phyloP scores from a whole-genome alignment of 92 coral and sea anemone genomes.

The Epizoanthus stellaris region DNA sequence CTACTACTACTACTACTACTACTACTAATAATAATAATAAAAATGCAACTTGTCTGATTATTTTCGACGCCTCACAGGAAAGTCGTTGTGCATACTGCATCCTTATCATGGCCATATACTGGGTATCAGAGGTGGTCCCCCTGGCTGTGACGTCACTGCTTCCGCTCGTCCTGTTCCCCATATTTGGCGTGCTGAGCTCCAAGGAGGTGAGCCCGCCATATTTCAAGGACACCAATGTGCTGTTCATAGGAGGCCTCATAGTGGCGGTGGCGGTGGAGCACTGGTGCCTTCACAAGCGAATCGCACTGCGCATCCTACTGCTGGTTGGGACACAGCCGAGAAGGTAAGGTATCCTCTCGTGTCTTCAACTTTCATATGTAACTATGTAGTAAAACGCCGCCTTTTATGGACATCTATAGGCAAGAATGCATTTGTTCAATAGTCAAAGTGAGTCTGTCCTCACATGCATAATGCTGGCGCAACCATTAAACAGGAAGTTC shows the following conservation, averaged over 20 bases:
- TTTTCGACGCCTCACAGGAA: slow-evolving; percentile 59
- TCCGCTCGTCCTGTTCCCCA: slow-evolving; percentile 89
- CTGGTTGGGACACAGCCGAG: slow-evolving; percentile 91
- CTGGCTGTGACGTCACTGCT: slow-evolving; percentile 94
- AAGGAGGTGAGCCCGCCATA: slow-evolving; percentile 87
- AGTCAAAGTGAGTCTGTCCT: too few relatives aligned
- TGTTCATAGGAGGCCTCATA: slow-evolving; percentile 91
- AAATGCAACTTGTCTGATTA: neutral
- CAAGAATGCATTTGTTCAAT: too few relatives aligned
- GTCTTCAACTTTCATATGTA: too few relatives aligned
- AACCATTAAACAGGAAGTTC: too few relatives aligned
- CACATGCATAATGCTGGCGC: too few relatives aligned
- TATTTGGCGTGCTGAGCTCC: slow-evolving; percentile 94
- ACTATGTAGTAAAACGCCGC: too few relatives aligned
- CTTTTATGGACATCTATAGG: too few relatives aligned
- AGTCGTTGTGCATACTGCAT: slow-evolving; percentile 94
- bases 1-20: too few relatives aligned
- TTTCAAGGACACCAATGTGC: slow-evolving; percentile 91
- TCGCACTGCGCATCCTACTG: slow-evolving; percentile 87
- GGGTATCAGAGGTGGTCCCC: slow-evolving; percentile 96
- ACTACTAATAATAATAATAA: too few relatives aligned
- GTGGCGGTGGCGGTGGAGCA: slow-evolving; percentile 97
- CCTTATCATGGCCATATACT: slow-evolving; percentile 93
- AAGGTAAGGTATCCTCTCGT: slow-evolving; percentile 51
- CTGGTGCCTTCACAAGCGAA: slow-evolving; percentile 97